Evolutionary conservation across 2,113 vertebrate species (phyloP), one percentile per base, ranked within the genome.

Genomic region (Clarias magur): DNA sequence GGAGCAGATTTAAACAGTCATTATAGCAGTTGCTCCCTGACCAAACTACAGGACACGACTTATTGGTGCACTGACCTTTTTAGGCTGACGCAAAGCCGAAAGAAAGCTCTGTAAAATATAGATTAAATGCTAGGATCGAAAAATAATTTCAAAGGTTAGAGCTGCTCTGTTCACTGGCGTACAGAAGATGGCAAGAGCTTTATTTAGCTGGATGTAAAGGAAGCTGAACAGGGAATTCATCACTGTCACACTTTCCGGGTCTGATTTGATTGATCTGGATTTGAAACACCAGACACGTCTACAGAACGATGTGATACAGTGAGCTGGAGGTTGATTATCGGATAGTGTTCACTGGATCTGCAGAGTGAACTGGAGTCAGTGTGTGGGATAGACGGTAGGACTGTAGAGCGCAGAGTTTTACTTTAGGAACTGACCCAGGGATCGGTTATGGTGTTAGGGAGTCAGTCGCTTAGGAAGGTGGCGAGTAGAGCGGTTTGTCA

Each of bases 401-500:
- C 27, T 23, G 16, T 3, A 59, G 30, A 60, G 30, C 60, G 34
- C 11, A 13, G 25, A 65, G 23, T 5, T 27, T 65, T 53, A 16
- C 19, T 48, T 57, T 27, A 16, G 19, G 12, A 75, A 78, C 25
- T 67, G 60, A 48, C 85, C 53, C 59, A 11, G 27, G 65, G 82
- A 84, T 19, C 19, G 21, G 59, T 3, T 65, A 6, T 10, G 19
- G 54, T 19, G 48, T 56, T 27, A 68, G 54, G 27, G 59, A 63
- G 27, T 72, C 17, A 63, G 27, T 72, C 17, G 23, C 65, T 81
- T 19, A 72, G 53, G 75, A 65, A 72, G 68, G 75, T 56, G 16
- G 62, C 16, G 8, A 38, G 65, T 62, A 25, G 68, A 68, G 80
- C 80, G 67, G 86, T 86, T 54, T 82, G 84, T 88, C 85, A 88